Evolutionary conservation across 2,113 vertebrate species (phyloP).

Genomic region (Saguinus midas): DNA sequence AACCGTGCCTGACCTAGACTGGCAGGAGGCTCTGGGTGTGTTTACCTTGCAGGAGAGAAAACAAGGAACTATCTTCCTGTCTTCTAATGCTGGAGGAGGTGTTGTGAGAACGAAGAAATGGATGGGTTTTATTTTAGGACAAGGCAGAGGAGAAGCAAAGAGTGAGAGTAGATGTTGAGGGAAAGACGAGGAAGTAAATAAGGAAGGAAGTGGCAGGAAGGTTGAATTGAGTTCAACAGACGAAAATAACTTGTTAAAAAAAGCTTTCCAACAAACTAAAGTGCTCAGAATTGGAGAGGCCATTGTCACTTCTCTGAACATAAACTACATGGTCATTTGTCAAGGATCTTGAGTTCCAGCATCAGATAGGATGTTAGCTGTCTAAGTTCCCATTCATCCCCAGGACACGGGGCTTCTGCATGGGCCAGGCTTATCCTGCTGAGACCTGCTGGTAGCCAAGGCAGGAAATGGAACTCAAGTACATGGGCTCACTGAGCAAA

Average conservation of each 20-base stretch:
- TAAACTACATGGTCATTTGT: not conserved
- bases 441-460: not conserved
- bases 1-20: not conserved
- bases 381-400: not conserved
- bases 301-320: not conserved
- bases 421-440: not conserved
- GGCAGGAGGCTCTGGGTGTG: not conserved
- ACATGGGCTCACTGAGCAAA: not conserved
- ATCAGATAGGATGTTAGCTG: not conserved
- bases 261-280: not conserved
- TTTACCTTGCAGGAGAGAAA: not conserved
- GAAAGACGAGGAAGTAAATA: not conserved
- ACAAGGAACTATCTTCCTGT: not conserved
- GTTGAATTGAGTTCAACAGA: not conserved
- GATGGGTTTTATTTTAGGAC: not conserved
- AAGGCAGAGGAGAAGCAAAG: not conserved
- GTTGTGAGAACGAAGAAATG: not conserved
- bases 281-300: not conserved
- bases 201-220: slow-evolving; percentile 15
- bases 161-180: not conserved
- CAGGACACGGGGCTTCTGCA: not conserved
- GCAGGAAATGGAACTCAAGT: not conserved
- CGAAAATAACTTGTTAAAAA: not conserved
- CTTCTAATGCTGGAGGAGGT: not conserved
- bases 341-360: not conserved